Conservation (phyloP, 2,113 vertebrate genomes). For the Cyphomyrus plagiostoma region DNA sequence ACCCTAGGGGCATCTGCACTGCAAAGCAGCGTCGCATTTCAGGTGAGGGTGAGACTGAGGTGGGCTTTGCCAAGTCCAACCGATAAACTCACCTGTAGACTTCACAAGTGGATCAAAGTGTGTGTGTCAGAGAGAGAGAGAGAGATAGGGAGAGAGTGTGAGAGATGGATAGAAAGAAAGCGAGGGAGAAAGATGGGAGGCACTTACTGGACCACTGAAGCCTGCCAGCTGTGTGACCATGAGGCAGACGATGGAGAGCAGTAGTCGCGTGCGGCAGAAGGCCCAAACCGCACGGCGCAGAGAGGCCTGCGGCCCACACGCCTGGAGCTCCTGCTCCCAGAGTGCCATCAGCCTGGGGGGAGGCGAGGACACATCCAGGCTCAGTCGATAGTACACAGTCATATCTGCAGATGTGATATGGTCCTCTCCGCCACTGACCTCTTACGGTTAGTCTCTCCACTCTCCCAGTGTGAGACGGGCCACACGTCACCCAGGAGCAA, state of each 20-base stretch:
- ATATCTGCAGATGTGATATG: background rate
- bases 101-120: slow-evolving; percentile 19
- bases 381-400: background rate
- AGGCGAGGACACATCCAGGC: background rate
- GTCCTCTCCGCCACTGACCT: slow-evolving; percentile 60
- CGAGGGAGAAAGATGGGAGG: slow-evolving; percentile 63
- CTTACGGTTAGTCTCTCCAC: slow-evolving; percentile 75
- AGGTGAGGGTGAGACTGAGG: background rate
- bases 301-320: slow-evolving; percentile 69
- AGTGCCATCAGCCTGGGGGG: slow-evolving; percentile 68
- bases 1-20: background rate
- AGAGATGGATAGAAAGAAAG: slow-evolving; percentile 37
- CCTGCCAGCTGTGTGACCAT: slow-evolving; percentile 86
- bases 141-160: slow-evolving; percentile 25
- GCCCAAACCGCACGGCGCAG: slow-evolving; percentile 73
- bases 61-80: slow-evolving; percentile 28
- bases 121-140: slow-evolving; percentile 36
- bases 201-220: slow-evolving; percentile 94
- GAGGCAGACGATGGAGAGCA: slow-evolving; percentile 84
- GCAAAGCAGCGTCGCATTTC: background rate
- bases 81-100: slow-evolving; percentile 40
- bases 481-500: slow-evolving; percentile 78
- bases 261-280: slow-evolving; percentile 81
- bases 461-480: slow-evolving; percentile 75
- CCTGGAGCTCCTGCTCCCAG: slow-evolving; percentile 76